These are phyloP conservation scores for Labia minor DNA, from an alignment of 2,888 invertebrate species.

Conservation along the genomic window DNA sequence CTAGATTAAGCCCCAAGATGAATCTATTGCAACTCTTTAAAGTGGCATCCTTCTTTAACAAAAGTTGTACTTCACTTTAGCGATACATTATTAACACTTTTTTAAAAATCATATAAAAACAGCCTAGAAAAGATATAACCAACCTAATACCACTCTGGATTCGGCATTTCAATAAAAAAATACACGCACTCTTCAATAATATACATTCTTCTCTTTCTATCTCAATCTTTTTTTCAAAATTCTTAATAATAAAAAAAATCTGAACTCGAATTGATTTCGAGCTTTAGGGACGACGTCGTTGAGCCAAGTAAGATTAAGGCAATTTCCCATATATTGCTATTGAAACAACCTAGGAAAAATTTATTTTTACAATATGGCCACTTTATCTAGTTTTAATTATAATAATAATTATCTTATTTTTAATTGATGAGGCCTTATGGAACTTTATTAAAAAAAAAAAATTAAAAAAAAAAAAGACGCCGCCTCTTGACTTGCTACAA, in stretches of 20 bases:
- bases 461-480: not conserved
- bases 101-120: constrained; percentile 1
- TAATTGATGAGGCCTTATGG: not conserved
- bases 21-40: not conserved
- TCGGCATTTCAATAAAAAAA: not conserved
- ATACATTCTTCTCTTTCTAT: not conserved
- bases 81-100: constrained; percentile 4
- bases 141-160: constrained; percentile 5
- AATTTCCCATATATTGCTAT: not conserved
- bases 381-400: not conserved
- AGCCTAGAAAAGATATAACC: constrained; percentile 13
- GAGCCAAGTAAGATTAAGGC: constrained; percentile 1
- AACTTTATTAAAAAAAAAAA: not conserved
- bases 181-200: not conserved
- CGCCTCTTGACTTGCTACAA: not conserved
- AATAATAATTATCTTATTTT: not conserved
- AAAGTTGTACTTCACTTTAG: constrained; percentile 7
- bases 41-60: not conserved
- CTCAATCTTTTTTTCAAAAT: not conserved
- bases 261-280: not conserved
- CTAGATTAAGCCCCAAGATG: constrained; percentile 1
- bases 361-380: not conserved
- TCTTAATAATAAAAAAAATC: not conserved
- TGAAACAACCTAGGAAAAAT: not conserved
- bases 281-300: not conserved